Conservation (phyloP, 37 sponge, comb jelly and placozoan species). For the Axinella damicornis region DNA sequence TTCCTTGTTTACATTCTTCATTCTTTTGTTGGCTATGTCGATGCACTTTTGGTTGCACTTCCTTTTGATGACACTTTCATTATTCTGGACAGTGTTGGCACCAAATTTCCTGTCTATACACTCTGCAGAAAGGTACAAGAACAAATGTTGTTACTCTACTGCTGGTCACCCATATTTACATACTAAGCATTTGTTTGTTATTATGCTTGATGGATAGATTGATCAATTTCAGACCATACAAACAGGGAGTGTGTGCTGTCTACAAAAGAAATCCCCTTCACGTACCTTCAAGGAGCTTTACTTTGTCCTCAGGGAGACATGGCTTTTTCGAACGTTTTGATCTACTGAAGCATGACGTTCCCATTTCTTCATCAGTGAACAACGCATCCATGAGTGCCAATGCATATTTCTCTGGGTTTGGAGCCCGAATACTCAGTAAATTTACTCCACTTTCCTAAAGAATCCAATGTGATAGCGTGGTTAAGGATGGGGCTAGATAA, state of each 20-base stretch:
- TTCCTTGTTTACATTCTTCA: not conserved
- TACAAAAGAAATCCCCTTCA: too few species aligned
- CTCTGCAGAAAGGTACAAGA: not conserved
- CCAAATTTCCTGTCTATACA: not conserved
- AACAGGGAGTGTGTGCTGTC: not conserved
- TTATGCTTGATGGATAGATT: too few species aligned
- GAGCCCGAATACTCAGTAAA: not conserved
- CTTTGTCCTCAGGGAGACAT: not conserved
- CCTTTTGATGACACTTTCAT: not conserved
- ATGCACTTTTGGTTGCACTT: conserved; percentile 18
- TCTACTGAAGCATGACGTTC: not conserved
- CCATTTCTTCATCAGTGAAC: conserved; percentile 18
- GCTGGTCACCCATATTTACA: too few species aligned
- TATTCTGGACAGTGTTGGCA: not conserved
- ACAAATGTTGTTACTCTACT: too few species aligned
- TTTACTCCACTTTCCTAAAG: conserved; percentile 6
- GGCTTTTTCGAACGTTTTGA: not conserved
- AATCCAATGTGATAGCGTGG: too few species aligned
- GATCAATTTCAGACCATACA: too few species aligned
- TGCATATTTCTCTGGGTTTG: conserved; percentile 26
- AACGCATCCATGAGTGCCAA: conserved; percentile 3
- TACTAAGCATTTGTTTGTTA: too few species aligned
- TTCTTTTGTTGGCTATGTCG: conserved; percentile 1
- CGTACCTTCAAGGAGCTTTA: not conserved
- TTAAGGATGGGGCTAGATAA: too few species aligned